Evolutionary conservation across 2,888 invertebrate genomes (phyloP), one percentile per base, ranked within the genome.

Genomic region (Phragmatobia fuliginosa): DNA sequence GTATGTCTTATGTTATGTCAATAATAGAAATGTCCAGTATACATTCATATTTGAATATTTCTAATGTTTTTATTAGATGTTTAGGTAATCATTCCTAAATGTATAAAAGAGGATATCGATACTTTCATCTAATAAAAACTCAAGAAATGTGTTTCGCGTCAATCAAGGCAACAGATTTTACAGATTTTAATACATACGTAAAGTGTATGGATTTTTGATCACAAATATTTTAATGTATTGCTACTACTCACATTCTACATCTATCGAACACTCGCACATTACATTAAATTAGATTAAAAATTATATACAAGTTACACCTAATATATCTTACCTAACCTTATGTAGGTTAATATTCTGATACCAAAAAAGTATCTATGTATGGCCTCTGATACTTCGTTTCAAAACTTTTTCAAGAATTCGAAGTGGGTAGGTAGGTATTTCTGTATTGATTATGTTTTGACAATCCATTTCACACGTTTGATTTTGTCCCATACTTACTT

Each of bases 231-330:
- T 81, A 87, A 87, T 85, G 82, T 88, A 87, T 85, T 81, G 83
- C 94, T 92, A 93, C 92, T 85, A 90, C 86, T 90, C 92, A 94
- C 92, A 89, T 89, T 88, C 95, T 94, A 95, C 94, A 90, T 85
- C 94, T 95, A 95, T 94, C 91, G 90, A 94, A 94, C 94, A 95
- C 94, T 91, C 95, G 89, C 94, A 95, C 95, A 89, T 93, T 91
- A 93, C 91, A 92, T 91, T 91, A 88, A 86, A 92, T 92, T 93
- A 92, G 87, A 87, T 88, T 91, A 90, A 93, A 94, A 94, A 91
- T 87, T 94, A 95, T 95, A 94, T 95, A 95, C 95, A 95, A 89
- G 87, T 93, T 92, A 93, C 81, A 84, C 82, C 92, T 94, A 94
- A 89, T 84, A 86, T 89, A 88, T 83, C 89, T 90, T 92, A 93